These are phyloP conservation scores for Pegea sp. DNA, from an alignment of 23 tunicate genomes.

Conservation along the genomic window DNA sequence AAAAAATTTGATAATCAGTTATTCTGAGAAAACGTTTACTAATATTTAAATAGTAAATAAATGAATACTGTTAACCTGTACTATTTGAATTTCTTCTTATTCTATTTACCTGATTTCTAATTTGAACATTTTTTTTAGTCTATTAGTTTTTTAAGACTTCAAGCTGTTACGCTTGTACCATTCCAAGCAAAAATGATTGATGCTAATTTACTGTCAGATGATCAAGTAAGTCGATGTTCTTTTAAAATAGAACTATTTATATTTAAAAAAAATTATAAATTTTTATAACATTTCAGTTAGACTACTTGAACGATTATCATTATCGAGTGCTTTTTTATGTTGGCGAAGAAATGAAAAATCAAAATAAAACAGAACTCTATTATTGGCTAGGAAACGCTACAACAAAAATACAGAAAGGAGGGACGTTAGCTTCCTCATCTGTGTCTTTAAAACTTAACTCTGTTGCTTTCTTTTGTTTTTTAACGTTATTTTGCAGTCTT, in stretches of 20 bases:
- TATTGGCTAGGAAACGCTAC: slow-evolving; percentile 47
- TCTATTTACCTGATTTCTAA: too few relatives aligned
- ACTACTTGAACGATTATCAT: slow-evolving; percentile 51
- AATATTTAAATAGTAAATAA: too few relatives aligned
- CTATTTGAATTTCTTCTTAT: too few relatives aligned
- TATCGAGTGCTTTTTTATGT: slow-evolving; percentile 17
- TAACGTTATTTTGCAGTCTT: too few relatives aligned
- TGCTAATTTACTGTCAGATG: slow-evolving; percentile 14
- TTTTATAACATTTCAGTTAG: slow-evolving; percentile 14
- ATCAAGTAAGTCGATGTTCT: slow-evolving; percentile 17
- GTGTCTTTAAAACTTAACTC: too few relatives aligned
- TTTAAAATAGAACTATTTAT: not conserved
- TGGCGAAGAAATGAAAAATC: slow-evolving; percentile 37
- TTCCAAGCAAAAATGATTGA: slow-evolving; percentile 50
- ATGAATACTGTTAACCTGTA: too few relatives aligned
- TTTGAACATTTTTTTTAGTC: not conserved
- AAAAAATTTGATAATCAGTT: too few relatives aligned
- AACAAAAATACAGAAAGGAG: too few relatives aligned
- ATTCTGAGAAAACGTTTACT: too few relatives aligned
- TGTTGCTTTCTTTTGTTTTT: too few relatives aligned
- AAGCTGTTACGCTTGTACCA: slow-evolving; percentile 60
- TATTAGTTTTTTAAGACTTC: slow-evolving; percentile 16
- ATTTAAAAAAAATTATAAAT: not conserved
- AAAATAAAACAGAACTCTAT: slow-evolving; percentile 24
- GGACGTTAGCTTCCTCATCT: too few relatives aligned